Evolutionary conservation across 2,113 vertebrate genomes (phyloP), one percentile per base, ranked within the genome.

Genomic region (Corythoichthys haematopterus): DNA sequence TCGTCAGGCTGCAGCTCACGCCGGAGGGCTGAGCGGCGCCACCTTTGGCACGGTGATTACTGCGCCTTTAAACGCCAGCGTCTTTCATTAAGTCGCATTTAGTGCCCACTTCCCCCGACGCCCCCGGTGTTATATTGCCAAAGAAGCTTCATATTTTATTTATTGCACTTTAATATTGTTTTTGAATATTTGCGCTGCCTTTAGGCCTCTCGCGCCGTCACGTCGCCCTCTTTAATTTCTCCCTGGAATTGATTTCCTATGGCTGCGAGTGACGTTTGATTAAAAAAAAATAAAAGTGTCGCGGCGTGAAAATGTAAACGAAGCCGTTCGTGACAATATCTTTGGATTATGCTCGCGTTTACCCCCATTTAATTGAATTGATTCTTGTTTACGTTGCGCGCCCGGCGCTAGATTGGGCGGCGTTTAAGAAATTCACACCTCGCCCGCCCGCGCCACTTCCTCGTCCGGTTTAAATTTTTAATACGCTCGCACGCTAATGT

Each of bases 61-160:
- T 3, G 52, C 46, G 71, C 78, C 79, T 83, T 85, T 86, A 81
- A 87, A 87, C 67, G 52, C 50, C 72, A 80, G 81, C 83, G 78
- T 84, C 85, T 88, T 89, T 90, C 86, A 88, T 90, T 89, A 87
- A 84, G 83, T 87, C 72, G 77, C 86, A 88, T 89, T 89, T 87
- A 89, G 86, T 85, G 81, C 79, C 80, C 77, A 60, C 62, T 75
- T 88, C 87, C 86, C 89, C 65, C 51, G 85, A 87, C 46, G 76
- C 80, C 71, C 60, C 66, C 74, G 84, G 64, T 70, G 70, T 64
- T 88, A 87, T 88, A 91, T 90, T 89, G 79, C 84, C 84, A 87
- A 84, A 83, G 86, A 88, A 84, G 83, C 78, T 80, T 91, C 87
- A 90, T 91, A 89, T 89, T 90, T 90, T 88, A 91, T 91, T 91